A percentile compares a stretch with the other conserved stretches of the same genome.
Conservation (phyloP, 2,888 invertebrate genomes). For the Cataglyphis altisquamis region DNA sequence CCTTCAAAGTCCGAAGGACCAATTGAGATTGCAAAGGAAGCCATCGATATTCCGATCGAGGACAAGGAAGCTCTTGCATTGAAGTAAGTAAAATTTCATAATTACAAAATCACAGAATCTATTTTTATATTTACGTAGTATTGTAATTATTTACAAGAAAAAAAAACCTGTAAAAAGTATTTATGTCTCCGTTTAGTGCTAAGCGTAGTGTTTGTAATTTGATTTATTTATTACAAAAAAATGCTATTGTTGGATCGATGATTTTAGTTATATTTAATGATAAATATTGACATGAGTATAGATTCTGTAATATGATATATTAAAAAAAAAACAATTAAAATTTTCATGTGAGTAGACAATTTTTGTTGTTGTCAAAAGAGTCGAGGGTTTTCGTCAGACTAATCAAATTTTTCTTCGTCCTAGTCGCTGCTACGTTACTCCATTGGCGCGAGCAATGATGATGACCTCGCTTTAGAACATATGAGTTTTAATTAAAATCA, state of each 20-base stretch:
- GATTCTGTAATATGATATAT: background rate
- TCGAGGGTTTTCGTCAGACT: background rate
- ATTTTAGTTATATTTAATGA: constrained; percentile 1
- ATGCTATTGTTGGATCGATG: background rate
- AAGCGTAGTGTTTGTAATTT: background rate
- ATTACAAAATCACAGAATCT: background rate
- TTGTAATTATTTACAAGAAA: constrained; percentile 37
- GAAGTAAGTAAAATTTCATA: constrained; percentile 79
- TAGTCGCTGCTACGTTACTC: constrained; percentile 10
- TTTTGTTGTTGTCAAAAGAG: background rate
- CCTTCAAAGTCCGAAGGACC: constrained; percentile 81
- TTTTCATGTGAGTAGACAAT: background rate
- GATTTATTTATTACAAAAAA: constrained; percentile 36
- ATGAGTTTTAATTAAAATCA: constrained; percentile 10
- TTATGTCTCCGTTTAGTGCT: background rate
- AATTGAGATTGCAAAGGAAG: constrained; percentile 84
- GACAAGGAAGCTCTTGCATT: constrained; percentile 82
- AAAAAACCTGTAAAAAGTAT: constrained; percentile 14
- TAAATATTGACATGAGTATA: background rate
- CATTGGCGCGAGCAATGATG: constrained; percentile 5
- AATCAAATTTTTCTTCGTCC: background rate
- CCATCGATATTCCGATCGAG: constrained; percentile 79
- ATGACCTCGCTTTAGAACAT: background rate
- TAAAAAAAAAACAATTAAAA: constrained; percentile 8
- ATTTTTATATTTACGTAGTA: background rate